Evolutionary conservation across 53 echinoderm and acorn worm genomes (phyloP).

Genomic region (Henricia sp.): DNA sequence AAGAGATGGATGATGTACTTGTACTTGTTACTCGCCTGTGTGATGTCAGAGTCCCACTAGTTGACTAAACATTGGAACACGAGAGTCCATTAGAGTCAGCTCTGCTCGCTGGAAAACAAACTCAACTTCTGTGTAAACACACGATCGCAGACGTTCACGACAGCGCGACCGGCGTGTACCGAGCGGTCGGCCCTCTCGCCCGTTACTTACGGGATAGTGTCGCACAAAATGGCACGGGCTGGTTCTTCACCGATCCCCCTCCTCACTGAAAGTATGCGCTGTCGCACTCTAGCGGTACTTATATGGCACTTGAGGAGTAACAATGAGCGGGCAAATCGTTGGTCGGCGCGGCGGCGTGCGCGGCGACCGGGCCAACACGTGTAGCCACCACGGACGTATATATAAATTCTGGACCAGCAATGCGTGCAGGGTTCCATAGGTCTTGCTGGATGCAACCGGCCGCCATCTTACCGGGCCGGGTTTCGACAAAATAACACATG

Average conservation of each 20-base stretch:
- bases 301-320: slow-evolving; percentile 67
- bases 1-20: neutral
- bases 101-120: neutral
- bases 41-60: slow-evolving; percentile 27
- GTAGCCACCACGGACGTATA: too few relatives aligned
- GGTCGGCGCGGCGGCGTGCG: slow-evolving; percentile 11
- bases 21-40: slow-evolving; percentile 47
- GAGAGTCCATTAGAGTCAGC: slow-evolving; percentile 23
- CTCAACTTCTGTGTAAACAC: slow-evolving; percentile 28
- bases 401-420: too few relatives aligned
- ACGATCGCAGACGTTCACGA: slow-evolving; percentile 2
- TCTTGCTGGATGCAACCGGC: too few relatives aligned
- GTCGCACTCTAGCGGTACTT: slow-evolving; percentile 46
- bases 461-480: too few relatives aligned
- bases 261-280: slow-evolving; percentile 58
- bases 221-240: slow-evolving; percentile 41
- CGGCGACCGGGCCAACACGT: slow-evolving; percentile 32
- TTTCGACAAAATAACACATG: too few relatives aligned
- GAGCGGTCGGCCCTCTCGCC: neutral
- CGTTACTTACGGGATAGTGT: neutral
- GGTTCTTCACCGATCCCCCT: neutral
- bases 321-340: slow-evolving; percentile 43
- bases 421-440: too few relatives aligned
- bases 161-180: neutral
- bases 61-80: slow-evolving; percentile 20